Percentiles rank a stretch among this genome's conserved stretches.
phyloP scores from a whole-genome alignment of 2,888 invertebrate genomes.

The Ernsta delagoae region DNA sequence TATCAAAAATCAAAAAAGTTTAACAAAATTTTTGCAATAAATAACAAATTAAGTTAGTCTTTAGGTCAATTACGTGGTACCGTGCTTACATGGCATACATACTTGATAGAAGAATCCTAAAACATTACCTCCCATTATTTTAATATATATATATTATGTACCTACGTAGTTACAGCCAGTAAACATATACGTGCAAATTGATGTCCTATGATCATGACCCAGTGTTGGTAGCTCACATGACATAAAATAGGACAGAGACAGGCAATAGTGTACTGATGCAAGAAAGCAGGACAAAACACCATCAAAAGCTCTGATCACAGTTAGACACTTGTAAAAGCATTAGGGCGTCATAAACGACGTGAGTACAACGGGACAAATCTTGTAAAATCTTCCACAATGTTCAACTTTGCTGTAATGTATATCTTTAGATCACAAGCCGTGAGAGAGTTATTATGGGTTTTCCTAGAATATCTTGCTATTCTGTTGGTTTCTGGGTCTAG shows the following conservation, averaged over 20 bases:
- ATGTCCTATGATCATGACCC: too few species aligned
- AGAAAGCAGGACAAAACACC: slow-evolving; percentile 1
- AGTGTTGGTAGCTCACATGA: background rate
- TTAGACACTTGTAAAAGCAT: slow-evolving; percentile 14
- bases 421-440: slow-evolving; percentile 24
- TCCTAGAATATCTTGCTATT: slow-evolving; percentile 24
- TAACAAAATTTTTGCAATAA: too few species aligned
- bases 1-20: too few species aligned
- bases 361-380: slow-evolving; percentile 26
- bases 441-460: slow-evolving; percentile 23
- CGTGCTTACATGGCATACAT: background rate
- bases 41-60: too few species aligned
- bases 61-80: too few species aligned
- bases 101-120: background rate
- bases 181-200: too few species aligned
- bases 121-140: background rate
- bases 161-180: too few species aligned
- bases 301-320: background rate
- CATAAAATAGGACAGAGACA: slow-evolving; percentile 3
- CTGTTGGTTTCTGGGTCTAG: slow-evolving; percentile 7
- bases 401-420: slow-evolving; percentile 8
- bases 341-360: background rate
- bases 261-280: background rate
- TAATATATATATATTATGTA: background rate
- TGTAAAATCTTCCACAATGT: slow-evolving; percentile 20